Conservation (phyloP, 2,888 invertebrate genomes). For the Ectemnius continuus region DNA sequence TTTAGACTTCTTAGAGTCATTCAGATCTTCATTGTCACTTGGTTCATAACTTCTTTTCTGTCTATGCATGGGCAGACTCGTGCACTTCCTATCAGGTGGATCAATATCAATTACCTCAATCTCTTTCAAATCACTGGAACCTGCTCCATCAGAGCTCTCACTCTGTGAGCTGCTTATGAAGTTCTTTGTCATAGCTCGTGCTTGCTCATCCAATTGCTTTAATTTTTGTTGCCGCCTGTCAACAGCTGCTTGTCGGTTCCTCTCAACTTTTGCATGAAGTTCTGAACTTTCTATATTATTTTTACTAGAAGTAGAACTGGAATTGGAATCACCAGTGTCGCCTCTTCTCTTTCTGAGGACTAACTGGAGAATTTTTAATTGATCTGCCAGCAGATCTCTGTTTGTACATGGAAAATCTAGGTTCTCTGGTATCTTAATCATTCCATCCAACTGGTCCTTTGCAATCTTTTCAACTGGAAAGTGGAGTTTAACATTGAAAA, state of each 20-base stretch:
- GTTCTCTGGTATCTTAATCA: constrained; percentile 62
- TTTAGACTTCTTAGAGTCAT: background rate
- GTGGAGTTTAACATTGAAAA: background rate
- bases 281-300: constrained; percentile 29
- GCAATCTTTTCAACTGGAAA: constrained; percentile 84
- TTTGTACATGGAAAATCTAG: constrained; percentile 68
- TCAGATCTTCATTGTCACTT: background rate
- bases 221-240: constrained; percentile 58
- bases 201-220: constrained; percentile 59
- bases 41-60: constrained; percentile 32
- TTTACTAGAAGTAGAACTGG: background rate
- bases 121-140: too few relatives aligned
- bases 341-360: constrained; percentile 75
- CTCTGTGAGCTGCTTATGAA: constrained; percentile 16
- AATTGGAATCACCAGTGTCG: constrained; percentile 16
- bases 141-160: constrained; percentile 7
- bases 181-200: constrained; percentile 35
- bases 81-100: too few relatives aligned
- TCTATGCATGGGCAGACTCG: background rate
- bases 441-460: constrained; percentile 81
- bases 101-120: too few relatives aligned
- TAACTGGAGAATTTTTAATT: constrained; percentile 75
- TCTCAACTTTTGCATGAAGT: constrained; percentile 62
- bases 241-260: constrained; percentile 51
- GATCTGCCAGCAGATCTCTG: constrained; percentile 66